phyloP scores from a whole-genome alignment of 2,797 vertebrate genomes.

The Chaunax sp. region DNA sequence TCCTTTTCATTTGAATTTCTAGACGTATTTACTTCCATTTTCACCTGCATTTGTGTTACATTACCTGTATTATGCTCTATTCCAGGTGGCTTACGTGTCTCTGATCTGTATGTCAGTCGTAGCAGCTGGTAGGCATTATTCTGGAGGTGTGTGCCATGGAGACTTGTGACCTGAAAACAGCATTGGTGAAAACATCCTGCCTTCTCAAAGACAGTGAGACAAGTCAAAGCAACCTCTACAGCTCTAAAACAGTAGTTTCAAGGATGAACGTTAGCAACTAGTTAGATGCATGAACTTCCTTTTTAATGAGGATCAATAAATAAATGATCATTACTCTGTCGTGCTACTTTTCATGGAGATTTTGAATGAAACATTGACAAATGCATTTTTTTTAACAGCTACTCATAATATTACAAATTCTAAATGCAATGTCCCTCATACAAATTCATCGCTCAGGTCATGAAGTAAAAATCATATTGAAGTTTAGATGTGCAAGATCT shows the following conservation, averaged over 20 bases:
- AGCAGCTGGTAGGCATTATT: slow-evolving; percentile 30
- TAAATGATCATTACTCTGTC: not conserved
- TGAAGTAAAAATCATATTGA: too few relatives aligned
- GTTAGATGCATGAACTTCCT: slow-evolving; percentile 4
- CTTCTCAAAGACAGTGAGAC: slow-evolving; percentile 10
- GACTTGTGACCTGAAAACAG: slow-evolving; percentile 27
- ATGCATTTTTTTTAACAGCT: not conserved
- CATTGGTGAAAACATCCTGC: slow-evolving; percentile 22
- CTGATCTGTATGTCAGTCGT: slow-evolving; percentile 33
- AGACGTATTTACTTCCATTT: slow-evolving; percentile 21
- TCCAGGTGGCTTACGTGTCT: slow-evolving; percentile 15
- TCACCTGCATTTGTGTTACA: slow-evolving; percentile 12
- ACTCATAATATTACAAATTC: not conserved
- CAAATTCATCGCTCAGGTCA: too few relatives aligned
- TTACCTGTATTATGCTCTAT: slow-evolving; percentile 5
- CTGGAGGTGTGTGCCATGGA: slow-evolving; percentile 36
- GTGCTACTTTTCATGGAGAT: not conserved
- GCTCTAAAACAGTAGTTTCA: slow-evolving; percentile 10
- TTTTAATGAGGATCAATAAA: not conserved
- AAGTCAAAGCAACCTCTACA: too few relatives aligned
- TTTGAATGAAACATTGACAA: not conserved
- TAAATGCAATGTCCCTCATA: too few relatives aligned
- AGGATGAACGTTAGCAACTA: not conserved
- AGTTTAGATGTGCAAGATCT: too few relatives aligned
- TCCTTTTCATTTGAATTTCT: slow-evolving; percentile 32